Evolutionary conservation across 2,888 invertebrate species (phyloP).

Genomic region (Hyles lineata): DNA sequence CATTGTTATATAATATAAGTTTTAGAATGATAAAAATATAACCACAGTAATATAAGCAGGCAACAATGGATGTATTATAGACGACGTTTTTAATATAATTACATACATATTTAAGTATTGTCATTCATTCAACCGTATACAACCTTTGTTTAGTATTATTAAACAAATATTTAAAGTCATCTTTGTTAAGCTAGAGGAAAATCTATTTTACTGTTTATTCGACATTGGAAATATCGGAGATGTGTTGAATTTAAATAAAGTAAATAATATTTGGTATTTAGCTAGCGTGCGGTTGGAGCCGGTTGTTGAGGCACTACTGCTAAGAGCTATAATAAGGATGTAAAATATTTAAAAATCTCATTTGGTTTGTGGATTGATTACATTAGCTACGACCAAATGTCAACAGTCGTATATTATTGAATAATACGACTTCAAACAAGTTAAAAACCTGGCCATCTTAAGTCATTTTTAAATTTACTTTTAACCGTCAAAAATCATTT

Average conservation of each 20-base stretch:
- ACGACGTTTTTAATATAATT: no score
- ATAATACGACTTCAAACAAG: background rate
- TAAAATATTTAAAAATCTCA: background rate
- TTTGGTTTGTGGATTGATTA: background rate
- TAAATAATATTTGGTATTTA: slow-evolving; percentile 42
- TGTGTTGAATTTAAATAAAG: slow-evolving; percentile 43
- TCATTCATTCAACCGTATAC: background rate
- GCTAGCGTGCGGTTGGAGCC: slow-evolving; percentile 32
- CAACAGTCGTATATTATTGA: background rate
- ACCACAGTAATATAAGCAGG: no score
- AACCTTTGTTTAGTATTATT: background rate
- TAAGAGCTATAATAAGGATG: slow-evolving; percentile 8
- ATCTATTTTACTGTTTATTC: slow-evolving; percentile 23
- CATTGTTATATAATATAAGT: no score
- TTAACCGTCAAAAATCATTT: no score
- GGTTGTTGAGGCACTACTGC: slow-evolving; percentile 34
- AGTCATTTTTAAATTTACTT: background rate
- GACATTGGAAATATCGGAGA: slow-evolving; percentile 37
- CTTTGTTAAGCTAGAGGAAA: slow-evolving; percentile 13
- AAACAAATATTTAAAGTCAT: slow-evolving; percentile 18
- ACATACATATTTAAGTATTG: no score
- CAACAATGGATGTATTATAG: no score
- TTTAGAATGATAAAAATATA: no score
- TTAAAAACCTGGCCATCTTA: background rate
- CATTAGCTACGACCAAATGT: background rate